These are phyloP conservation scores for Gymnorhina tibicen DNA, from an alignment of 2,113 vertebrate species.

Conservation along the genomic window DNA sequence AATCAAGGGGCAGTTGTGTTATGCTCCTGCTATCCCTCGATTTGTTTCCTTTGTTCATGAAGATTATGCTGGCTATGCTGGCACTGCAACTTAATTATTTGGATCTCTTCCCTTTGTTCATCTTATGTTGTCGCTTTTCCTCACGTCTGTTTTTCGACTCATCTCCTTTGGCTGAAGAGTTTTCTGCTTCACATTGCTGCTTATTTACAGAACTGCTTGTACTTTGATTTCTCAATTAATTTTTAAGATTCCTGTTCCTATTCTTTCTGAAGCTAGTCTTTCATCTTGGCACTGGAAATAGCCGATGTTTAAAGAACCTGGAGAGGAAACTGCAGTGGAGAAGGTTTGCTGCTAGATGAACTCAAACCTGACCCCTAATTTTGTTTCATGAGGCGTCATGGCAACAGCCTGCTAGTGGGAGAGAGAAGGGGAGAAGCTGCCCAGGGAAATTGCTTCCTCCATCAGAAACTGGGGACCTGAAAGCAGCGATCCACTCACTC, in stretches of 20 bases:
- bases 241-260: background rate
- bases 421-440: background rate
- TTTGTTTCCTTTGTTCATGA: background rate
- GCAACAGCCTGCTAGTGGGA: constrained; percentile 11
- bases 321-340: background rate
- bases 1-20: background rate
- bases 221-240: background rate
- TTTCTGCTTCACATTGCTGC: background rate
- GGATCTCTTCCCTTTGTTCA: background rate
- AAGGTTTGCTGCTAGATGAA: constrained; percentile 43
- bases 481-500: background rate
- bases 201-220: background rate
- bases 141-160: background rate
- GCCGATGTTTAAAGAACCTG: background rate
- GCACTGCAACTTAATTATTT: background rate
- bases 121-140: background rate
- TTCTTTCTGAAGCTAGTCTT: background rate
- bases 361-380: constrained; percentile 50
- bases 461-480: background rate
- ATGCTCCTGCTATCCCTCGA: background rate
- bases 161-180: background rate
- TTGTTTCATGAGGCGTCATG: constrained; percentile 35
- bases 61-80: background rate
- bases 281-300: constrained; percentile 29
- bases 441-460: background rate